Evolutionary conservation across 35 echinoderm and acorn worm species (phyloP), one percentile per base, ranked within the genome.

Genomic region (Anneissia japonica): DNA sequence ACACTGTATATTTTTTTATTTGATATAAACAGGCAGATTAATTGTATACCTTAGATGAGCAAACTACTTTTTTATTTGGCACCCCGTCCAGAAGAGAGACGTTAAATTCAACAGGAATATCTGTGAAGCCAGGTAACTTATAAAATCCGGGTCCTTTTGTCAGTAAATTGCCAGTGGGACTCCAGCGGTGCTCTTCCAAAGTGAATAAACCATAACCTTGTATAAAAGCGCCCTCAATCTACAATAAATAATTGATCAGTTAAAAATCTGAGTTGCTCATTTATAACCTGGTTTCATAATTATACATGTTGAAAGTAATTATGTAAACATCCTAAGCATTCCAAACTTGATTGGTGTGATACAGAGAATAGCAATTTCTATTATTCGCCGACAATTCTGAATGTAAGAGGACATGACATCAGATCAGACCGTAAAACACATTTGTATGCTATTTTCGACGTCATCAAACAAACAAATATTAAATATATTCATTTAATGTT

Each of bases 91-190:
- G 75, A 4, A 97, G 77, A 41, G 73, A 82, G 9, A 97, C 90
- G 74, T 97, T 93, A 35, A 97, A 93, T 75, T 97, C 83, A 64
- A 38, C 39, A 16, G 94, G 94, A 19, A 92, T 79, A 72, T 97
- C 91, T 37, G 79, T 84, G 87, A 97, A 82, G 26, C 87, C 82
- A 12, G 94, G 95, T 38, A 97, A 90, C 84, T 92, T 97, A 75
- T 97, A 97, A 37, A 97, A 87, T 3, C 94, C 94, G 51, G 94
- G 90, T 16, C 94, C 94, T 85, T 83, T 92, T 72, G 94, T 97
- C 76, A 97, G 84, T 3, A 97, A 85, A 30, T 92, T 79, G n/a
- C 94, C 94, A 26, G 37, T 79, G 17, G 87, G 90, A 26, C 87
- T 83, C 77, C 79, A 93, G 16, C 94, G 83, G 39, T 90, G 84